Evolutionary conservation across 2,797 vertebrate genomes (phyloP).

Genomic region (Xenopus petersii): DNA sequence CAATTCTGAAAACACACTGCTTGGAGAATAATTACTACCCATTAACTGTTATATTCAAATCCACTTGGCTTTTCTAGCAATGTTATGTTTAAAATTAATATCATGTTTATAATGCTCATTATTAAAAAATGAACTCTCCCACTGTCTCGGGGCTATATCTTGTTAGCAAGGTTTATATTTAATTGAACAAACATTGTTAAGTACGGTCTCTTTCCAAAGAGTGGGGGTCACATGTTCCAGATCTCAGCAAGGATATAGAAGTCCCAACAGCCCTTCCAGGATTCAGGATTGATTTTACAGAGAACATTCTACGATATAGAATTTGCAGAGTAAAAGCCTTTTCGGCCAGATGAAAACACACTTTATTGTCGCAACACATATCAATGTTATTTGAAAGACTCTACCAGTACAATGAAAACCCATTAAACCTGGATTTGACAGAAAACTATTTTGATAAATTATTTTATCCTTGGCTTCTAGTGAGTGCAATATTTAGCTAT

Average conservation of each 20-base stretch:
- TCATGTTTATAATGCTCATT: conserved; percentile 28
- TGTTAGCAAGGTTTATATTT: conserved; percentile 33
- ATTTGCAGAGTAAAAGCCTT: too few relatives aligned
- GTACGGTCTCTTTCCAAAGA: conserved; percentile 1
- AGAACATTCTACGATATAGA: too few relatives aligned
- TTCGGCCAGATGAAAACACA: too few relatives aligned
- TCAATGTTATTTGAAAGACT: background rate
- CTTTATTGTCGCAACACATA: too few relatives aligned
- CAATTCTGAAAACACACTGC: background rate
- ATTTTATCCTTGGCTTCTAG: background rate
- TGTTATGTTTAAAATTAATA: conserved; percentile 17
- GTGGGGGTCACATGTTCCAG: conserved; percentile 6
- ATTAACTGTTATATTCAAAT: conserved; percentile 25
- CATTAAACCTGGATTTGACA: background rate
- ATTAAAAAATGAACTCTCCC: conserved; percentile 36
- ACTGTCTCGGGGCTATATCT: conserved; percentile 30
- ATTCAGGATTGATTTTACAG: background rate
- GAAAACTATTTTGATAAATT: background rate
- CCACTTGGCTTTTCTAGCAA: too few relatives aligned
- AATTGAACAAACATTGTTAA: conserved; percentile 39
- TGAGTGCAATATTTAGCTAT: background rate
- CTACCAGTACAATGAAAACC: background rate
- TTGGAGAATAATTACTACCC: background rate
- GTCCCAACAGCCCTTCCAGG: conserved; percentile 1
- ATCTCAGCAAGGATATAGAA: conserved; percentile 16